phyloP scores from a whole-genome alignment of 2,888 invertebrate genomes.

The Dascillus cervinus region DNA sequence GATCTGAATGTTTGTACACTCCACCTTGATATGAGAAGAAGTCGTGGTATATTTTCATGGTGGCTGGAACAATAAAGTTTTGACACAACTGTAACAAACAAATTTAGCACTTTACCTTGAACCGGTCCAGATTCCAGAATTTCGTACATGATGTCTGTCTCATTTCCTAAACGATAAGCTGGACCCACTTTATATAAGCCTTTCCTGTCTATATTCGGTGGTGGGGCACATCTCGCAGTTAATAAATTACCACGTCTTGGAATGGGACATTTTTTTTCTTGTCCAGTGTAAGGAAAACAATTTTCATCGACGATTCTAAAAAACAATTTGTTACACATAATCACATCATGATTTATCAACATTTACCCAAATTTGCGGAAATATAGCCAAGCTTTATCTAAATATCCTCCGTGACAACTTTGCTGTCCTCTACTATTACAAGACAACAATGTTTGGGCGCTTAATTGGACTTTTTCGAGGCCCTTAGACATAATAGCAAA shows the following conservation, averaged over 20 bases:
- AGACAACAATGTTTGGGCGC: slow-evolving; percentile 80
- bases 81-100: background rate
- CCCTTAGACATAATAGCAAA: slow-evolving; percentile 82
- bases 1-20: slow-evolving; percentile 61
- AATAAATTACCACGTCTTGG: slow-evolving; percentile 40
- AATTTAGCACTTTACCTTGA: slow-evolving; percentile 54
- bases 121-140: slow-evolving; percentile 87
- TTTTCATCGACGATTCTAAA: slow-evolving; percentile 73
- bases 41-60: slow-evolving; percentile 84
- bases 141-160: slow-evolving; percentile 86
- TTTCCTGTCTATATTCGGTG: slow-evolving; percentile 46
- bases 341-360: slow-evolving; percentile 1
- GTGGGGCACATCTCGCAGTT: slow-evolving; percentile 49
- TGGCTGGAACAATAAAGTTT: slow-evolving; percentile 52
- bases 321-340: slow-evolving; percentile 6
- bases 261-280: slow-evolving; percentile 57
- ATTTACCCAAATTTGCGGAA: slow-evolving; percentile 66
- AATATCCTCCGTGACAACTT: slow-evolving; percentile 81
- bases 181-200: slow-evolving; percentile 67
- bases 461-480: slow-evolving; percentile 60
- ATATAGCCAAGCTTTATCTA: slow-evolving; percentile 90
- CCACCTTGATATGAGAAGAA: slow-evolving; percentile 87
- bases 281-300: slow-evolving; percentile 76
- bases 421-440: slow-evolving; percentile 72
- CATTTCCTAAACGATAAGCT: slow-evolving; percentile 64